Conservation (phyloP, 2,113 vertebrate genomes). For the Stictonetta naevosa region DNA sequence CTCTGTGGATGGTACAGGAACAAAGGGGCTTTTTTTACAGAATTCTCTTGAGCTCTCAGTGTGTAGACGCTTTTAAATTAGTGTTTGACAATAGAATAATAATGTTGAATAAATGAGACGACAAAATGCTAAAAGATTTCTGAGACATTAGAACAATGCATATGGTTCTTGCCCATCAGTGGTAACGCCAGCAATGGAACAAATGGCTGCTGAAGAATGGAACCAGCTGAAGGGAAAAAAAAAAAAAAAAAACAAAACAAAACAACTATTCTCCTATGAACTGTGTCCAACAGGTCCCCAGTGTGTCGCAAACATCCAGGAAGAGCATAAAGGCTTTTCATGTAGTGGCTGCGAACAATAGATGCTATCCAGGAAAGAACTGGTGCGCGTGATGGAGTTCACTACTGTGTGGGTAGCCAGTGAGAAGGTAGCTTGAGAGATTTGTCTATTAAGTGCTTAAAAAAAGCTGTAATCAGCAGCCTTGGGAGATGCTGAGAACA, state of each 20-base stretch:
- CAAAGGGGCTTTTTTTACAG: neutral
- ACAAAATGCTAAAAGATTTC: neutral
- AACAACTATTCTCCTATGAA: neutral
- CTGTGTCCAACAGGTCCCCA: neutral
- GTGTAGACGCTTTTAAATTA: neutral
- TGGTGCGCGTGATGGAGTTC: neutral
- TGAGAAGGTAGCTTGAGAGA: neutral
- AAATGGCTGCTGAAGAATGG: neutral
- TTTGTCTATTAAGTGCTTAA: neutral
- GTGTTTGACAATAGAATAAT: neutral
- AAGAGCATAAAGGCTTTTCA: slow-evolving; percentile 35
- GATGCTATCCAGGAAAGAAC: neutral
- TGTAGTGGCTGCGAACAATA: slow-evolving; percentile 20
- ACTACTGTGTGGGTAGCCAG: neutral
- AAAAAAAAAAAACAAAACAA: neutral
- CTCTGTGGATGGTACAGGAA: neutral
- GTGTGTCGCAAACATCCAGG: neutral
- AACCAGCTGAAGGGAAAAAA: neutral
- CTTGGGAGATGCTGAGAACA: neutral
- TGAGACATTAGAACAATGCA: neutral
- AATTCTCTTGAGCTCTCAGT: neutral
- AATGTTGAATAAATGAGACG: neutral
- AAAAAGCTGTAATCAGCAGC: neutral
- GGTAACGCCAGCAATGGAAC: neutral
- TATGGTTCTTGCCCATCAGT: neutral